Evolutionary conservation across 2,113 vertebrate species (phyloP).

Genomic region (Ammospiza nelsoni): DNA sequence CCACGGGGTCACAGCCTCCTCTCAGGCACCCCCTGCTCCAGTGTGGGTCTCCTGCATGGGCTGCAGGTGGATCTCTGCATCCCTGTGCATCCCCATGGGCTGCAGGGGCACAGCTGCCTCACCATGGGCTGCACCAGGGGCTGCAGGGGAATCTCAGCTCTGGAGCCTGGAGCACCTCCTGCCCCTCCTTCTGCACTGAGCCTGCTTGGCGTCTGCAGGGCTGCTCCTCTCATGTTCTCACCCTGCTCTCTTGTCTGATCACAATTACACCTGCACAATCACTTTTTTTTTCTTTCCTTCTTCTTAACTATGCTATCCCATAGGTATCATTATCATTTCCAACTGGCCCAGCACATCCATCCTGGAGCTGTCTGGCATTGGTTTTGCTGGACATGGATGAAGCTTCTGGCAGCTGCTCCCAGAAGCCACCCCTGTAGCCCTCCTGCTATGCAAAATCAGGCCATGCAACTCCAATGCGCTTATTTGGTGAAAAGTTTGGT

Average conservation of each 20-base stretch:
- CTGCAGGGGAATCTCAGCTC: background rate
- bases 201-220: background rate
- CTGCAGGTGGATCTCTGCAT: background rate
- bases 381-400: background rate
- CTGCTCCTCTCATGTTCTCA: background rate
- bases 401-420: background rate
- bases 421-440: background rate
- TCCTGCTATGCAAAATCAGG: background rate
- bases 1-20: background rate
- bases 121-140: background rate
- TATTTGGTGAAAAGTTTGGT: background rate
- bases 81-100: fast-evolving
- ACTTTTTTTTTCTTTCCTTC: background rate
- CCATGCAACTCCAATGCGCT: background rate
- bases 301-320: background rate
- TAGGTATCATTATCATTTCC: background rate
- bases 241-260: background rate
- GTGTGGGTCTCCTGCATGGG: background rate
- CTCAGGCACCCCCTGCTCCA: background rate
- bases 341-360: fast-evolving
- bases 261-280: background rate
- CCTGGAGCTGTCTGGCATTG: background rate
- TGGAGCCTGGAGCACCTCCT: background rate
- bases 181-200: background rate
- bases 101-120: background rate